Base-by-base conservation (phyloP, 2,797 vertebrate genomes). In the Gephyroberyx darwinii region DNA sequence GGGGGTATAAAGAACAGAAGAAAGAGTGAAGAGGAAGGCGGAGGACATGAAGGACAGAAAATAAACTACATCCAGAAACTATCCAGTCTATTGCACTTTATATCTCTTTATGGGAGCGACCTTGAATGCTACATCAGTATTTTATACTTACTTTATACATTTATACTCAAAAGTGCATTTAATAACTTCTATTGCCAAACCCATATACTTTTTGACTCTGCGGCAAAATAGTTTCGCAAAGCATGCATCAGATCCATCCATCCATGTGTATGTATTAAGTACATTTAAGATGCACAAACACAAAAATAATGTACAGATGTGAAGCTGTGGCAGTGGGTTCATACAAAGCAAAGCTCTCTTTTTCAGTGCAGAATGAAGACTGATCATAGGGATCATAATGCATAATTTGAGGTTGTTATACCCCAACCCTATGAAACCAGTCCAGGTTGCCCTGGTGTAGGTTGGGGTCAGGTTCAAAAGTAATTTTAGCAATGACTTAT, bases 111-210 rank as follows among this genome's bases (percentile, higher is more conserved):
- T 57, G 45, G 77, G 73, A 57, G 69, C 58, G 54, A 37, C 75
- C 61, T 73, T 69, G 41, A 75, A 56, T 71, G 69, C 69, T 8
- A n/a, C 73, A 66, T 77, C 74, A 84, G 84, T 74, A 69, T 66
- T 71, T 78, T 71, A 39, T 30, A 71, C 65, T 74, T 75, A 52
- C 26, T 26, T 26, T 26, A 26, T 26, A 26, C 26, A 2, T 26
- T 26, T 26, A 26, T 2, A 26, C 9, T 78, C 59, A 75, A 62
- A 83, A 75, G 80, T 74, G 48, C 43, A 74, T 72, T 68, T 33
- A 69, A 69, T 63, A 70, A 41, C 67, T 84, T 71, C 56, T 51
- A 69, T 31, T 56, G 58, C 35, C 4, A 8, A 30, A 16, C n/a
- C 33, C 20, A 5, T 9, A 13, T 47, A 43, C 4, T 62, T 75